Evolutionary conservation across 2,797 vertebrate genomes (phyloP).

Genomic region (Clarias platycephalus): DNA sequence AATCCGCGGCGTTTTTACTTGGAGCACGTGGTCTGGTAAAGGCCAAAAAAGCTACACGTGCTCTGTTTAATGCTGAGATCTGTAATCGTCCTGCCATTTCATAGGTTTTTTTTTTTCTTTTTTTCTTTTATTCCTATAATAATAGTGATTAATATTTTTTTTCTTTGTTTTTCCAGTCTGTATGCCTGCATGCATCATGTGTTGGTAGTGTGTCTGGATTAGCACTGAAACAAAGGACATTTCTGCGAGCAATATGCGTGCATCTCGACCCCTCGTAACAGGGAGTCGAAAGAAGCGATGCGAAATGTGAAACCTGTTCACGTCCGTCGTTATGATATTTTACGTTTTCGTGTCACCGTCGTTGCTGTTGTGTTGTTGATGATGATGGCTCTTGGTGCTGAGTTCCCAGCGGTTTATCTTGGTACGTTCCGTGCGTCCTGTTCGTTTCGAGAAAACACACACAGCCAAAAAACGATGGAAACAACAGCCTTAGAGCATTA

Average conservation of each 20-base stretch:
- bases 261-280: not conserved
- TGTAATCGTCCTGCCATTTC: constrained; percentile 33
- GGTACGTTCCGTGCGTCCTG: constrained; percentile 38
- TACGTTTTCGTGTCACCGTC: not conserved
- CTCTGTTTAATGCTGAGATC: not conserved
- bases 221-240: constrained; percentile 40
- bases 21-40: not conserved
- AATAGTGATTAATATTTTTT: constrained; percentile 13
- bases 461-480: constrained; percentile 6
- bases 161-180: not conserved
- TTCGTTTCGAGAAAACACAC: constrained; percentile 49
- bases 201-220: constrained; percentile 42
- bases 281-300: constrained; percentile 2
- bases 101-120: not conserved
- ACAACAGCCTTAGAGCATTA: constrained; percentile 58
- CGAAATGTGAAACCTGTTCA: constrained; percentile 32
- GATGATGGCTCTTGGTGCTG: not conserved
- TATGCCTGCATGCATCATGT: constrained; percentile 50
- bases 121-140: not conserved
- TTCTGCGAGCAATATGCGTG: constrained; percentile 45
- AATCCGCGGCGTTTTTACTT: constrained; percentile 30
- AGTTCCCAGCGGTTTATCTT: constrained; percentile 33
- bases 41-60: constrained; percentile 4
- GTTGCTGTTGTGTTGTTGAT: constrained; percentile 13
- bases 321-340: constrained; percentile 22